Base-by-base conservation (phyloP, 2,113 vertebrate genomes). In the Sapayoa aenigma region DNA sequence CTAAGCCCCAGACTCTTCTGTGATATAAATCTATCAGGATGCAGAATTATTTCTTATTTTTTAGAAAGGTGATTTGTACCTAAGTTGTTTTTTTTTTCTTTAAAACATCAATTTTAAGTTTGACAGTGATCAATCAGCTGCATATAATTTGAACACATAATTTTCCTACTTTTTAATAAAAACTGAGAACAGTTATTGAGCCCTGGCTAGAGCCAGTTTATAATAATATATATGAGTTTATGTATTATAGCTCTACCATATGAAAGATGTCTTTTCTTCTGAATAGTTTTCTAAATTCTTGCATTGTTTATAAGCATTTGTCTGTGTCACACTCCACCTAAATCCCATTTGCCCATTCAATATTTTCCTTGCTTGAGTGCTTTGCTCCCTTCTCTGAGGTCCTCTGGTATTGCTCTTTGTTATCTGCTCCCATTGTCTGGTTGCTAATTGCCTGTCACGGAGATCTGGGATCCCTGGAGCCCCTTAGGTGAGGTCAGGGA, bases 391-490 rank as follows among this genome's bases (percentile, higher is more conserved):
- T 88, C 59, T 53, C 78, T 1, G 41, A 82, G 58, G 60, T 62
- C 44, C 88, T 23, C 68, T 90, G 62, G 37, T 31, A 19, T n/a
- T 65, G 63, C 86, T 86, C 56, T 76, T 55, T 44, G 39, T 50
- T 82, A 55, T 79, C 92, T 91, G 19, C 41, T 39, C 22, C 41
- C 74, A 37, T 72, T 90, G 68, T 80, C 77, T 81, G 73, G 21
- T 77, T 71, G 92, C 90, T 87, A 69, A 90, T 93, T 96, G 89
- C 66, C 88, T 89, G 91, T 83, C 91, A 65, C 1, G 1, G 84
- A 80, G 94, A 88, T 67, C 42, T 21, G 17, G 20, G 58, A 46
- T 90, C 79, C 79, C 84, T 55, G 87, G 65, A 97, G 97, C 85
- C 89, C 84, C 78, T 35, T 2, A 21, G 78, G 82, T 55, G 85